phyloP scores from a whole-genome alignment of 2,888 invertebrate species.

The Pogonocherus hispidulus region DNA sequence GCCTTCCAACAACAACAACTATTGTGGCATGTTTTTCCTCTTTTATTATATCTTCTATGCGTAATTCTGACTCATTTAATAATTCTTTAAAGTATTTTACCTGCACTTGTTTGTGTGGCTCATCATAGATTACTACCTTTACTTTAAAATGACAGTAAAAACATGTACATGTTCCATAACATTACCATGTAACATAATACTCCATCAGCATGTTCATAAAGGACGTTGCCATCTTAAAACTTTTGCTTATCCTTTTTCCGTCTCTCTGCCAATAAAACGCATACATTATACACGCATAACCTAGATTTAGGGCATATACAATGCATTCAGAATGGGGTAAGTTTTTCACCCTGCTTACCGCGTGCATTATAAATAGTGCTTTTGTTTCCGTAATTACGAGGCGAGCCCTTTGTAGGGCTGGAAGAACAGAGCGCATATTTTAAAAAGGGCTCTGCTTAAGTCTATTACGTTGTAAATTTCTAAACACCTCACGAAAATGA shows the following conservation, averaged over 20 bases:
- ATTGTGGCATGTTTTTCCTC: too few species aligned
- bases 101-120: too few species aligned
- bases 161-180: too few species aligned
- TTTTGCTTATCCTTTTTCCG: background rate
- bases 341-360: constrained; percentile 44
- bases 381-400: constrained; percentile 54
- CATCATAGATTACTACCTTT: too few species aligned
- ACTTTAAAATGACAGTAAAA: too few species aligned
- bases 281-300: constrained; percentile 26
- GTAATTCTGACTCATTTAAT: too few species aligned
- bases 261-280: constrained; percentile 12
- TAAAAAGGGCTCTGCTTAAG: constrained; percentile 39
- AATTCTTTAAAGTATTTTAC: too few species aligned
- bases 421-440: constrained; percentile 40
- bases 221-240: too few species aligned
- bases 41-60: too few species aligned
- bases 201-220: too few species aligned
- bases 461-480: constrained; percentile 43
- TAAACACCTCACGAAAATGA: constrained; percentile 45
- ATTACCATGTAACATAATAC: too few species aligned
- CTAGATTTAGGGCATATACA: constrained; percentile 23
- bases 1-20: too few species aligned
- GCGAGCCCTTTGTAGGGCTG: constrained; percentile 43
- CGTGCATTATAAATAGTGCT: constrained; percentile 52
- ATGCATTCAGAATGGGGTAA: constrained; percentile 21